Evolutionary conservation across 2,113 vertebrate genomes (phyloP).

Genomic region (Lagenorhynchus albirostris): DNA sequence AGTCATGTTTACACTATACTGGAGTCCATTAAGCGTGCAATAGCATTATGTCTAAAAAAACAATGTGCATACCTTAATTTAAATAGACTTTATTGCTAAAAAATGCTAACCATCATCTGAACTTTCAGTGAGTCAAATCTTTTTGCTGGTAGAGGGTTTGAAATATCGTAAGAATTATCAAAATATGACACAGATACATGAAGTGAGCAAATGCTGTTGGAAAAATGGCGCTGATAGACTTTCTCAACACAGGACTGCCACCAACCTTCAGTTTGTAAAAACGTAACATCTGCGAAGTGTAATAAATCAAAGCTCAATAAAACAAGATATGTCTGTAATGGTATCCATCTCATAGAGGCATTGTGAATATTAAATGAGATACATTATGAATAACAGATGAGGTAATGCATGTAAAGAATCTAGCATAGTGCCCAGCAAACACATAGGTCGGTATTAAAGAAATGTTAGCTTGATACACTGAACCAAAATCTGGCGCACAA

Average conservation of each 20-base stretch:
- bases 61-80: not conserved
- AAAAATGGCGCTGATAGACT: not conserved
- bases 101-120: not conserved
- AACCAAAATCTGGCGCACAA: not conserved
- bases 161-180: not conserved
- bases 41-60: not conserved
- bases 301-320: not conserved
- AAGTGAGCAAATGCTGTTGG: not conserved
- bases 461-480: not conserved
- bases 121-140: not conserved
- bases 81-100: not conserved
- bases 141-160: not conserved
- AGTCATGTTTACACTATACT: not conserved
- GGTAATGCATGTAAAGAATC: not conserved
- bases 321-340: not conserved
- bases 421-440: not conserved
- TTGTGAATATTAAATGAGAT: conserved; percentile 13
- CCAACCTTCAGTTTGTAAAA: not conserved
- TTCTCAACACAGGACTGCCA: not conserved
- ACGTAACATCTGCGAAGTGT: not conserved
- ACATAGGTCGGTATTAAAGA: not conserved
- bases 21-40: not conserved
- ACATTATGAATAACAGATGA: not conserved
- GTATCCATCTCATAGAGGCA: not conserved
- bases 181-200: not conserved